These are phyloP conservation scores for Drosophila erecta DNA, from an alignment of 1,140 invertebrate genomes.

Conservation along the genomic window DNA sequence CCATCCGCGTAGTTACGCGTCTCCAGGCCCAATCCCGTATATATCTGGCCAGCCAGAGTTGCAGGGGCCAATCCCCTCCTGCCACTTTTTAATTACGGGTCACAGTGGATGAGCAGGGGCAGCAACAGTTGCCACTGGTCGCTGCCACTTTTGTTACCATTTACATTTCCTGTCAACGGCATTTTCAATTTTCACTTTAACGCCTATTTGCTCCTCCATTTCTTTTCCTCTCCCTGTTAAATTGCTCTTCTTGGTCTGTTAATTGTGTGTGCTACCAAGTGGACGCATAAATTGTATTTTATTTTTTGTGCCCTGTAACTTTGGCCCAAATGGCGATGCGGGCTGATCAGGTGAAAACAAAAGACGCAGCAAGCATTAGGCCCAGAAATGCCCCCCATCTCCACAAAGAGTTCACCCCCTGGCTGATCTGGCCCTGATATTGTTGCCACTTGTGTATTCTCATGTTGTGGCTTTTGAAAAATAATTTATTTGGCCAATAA, in stretches of 20 bases:
- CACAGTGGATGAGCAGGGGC: slow-evolving; percentile 65
- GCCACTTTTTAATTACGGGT: slow-evolving; percentile 70
- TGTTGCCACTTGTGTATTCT: slow-evolving; percentile 58
- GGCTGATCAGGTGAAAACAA: slow-evolving; percentile 77
- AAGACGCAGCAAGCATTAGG: slow-evolving; percentile 45
- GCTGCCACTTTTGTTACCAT: slow-evolving; percentile 40
- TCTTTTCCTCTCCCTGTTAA: slow-evolving; percentile 33
- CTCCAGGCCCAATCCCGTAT: slow-evolving; percentile 78
- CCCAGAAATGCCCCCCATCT: slow-evolving; percentile 8
- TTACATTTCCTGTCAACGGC: slow-evolving; percentile 76
- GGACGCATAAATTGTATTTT: slow-evolving; percentile 77
- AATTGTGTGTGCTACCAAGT: slow-evolving; percentile 70
- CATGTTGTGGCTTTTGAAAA: slow-evolving; percentile 26
- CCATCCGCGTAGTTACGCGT: slow-evolving; percentile 55
- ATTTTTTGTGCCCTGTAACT: slow-evolving; percentile 59
- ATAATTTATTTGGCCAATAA: slow-evolving; percentile 20
- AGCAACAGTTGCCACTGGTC: slow-evolving; percentile 34
- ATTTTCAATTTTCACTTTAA: slow-evolving; percentile 73
- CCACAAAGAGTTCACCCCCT: slow-evolving; percentile 3
- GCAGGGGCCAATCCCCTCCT: slow-evolving; percentile 3
- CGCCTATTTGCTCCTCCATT: slow-evolving; percentile 72
- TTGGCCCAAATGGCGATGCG: slow-evolving; percentile 75
- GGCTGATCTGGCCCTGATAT: slow-evolving; percentile 44
- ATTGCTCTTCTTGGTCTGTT: slow-evolving; percentile 38
- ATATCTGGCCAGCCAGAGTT: slow-evolving; percentile 38